Conservation (phyloP, 2,888 invertebrate genomes). For the Euclidia mi region DNA sequence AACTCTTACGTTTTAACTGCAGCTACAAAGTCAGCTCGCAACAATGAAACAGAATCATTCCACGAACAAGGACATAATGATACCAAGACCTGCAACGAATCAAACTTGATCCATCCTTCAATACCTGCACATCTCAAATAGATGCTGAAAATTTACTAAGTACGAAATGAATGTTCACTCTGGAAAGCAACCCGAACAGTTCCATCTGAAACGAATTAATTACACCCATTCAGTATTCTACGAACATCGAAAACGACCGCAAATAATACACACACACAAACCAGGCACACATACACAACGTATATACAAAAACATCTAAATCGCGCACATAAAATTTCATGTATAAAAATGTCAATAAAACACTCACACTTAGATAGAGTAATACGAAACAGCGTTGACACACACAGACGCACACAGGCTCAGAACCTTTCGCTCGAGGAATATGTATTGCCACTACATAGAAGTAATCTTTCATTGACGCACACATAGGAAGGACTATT, state of each 20-base stretch:
- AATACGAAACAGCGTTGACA: slow-evolving; percentile 54
- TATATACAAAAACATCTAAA: slow-evolving; percentile 78
- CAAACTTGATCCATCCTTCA: not conserved
- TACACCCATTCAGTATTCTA: slow-evolving; percentile 82
- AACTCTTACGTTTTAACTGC: slow-evolving; percentile 6
- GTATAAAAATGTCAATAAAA: slow-evolving; percentile 89
- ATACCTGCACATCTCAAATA: not conserved
- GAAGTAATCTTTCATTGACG: slow-evolving; percentile 79
- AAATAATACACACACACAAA: slow-evolving; percentile 78
- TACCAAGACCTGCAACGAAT: not conserved
- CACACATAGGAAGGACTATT: slow-evolving; percentile 66
- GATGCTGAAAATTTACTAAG: slow-evolving; percentile 26
- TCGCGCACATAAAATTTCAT: slow-evolving; percentile 86
- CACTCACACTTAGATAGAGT: slow-evolving; percentile 67
- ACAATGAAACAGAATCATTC: slow-evolving; percentile 3
- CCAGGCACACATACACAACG: slow-evolving; percentile 47
- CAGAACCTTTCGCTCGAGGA: slow-evolving; percentile 70
- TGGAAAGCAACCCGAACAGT: slow-evolving; percentile 58
- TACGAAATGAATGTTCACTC: slow-evolving; percentile 50
- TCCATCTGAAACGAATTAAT: slow-evolving; percentile 84
- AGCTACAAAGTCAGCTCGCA: slow-evolving; percentile 11
- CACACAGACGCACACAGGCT: slow-evolving; percentile 56
- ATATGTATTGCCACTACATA: slow-evolving; percentile 81
- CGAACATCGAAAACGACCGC: slow-evolving; percentile 80
- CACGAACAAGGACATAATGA: not conserved